These are phyloP conservation scores for Lates calcarifer DNA, from an alignment of 2,113 vertebrate species.

Conservation along the genomic window DNA sequence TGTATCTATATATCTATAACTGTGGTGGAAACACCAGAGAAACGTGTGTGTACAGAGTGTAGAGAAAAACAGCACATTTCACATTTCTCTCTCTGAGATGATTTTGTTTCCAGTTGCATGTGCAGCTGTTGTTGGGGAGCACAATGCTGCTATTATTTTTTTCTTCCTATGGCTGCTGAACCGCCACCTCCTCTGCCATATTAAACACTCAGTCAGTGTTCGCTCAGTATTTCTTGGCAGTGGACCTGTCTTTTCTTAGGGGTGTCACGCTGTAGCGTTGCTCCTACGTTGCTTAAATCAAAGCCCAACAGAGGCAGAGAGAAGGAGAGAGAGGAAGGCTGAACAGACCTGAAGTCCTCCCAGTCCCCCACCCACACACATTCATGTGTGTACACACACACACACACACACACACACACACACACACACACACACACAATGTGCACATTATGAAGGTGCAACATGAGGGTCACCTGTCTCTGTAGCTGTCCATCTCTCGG, in stretches of 20 bases:
- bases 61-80: conserved; percentile 43
- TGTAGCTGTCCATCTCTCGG: neutral
- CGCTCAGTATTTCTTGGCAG: conserved; percentile 66
- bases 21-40: conserved; percentile 31
- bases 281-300: conserved; percentile 62
- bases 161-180: conserved; percentile 45
- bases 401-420: conserved; percentile 16
- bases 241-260: conserved; percentile 55
- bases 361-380: conserved; percentile 37
- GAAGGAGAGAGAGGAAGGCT: conserved; percentile 29
- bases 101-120: conserved; percentile 28
- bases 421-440: conserved; percentile 14
- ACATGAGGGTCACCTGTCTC: conserved; percentile 34
- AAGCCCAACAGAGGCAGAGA: conserved; percentile 45
- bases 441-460: conserved; percentile 19
- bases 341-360: conserved; percentile 55
- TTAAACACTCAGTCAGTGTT: conserved; percentile 63
- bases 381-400: conserved; percentile 23
- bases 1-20: too few species aligned
- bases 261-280: conserved; percentile 47
- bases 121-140: conserved; percentile 38
- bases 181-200: conserved; percentile 50
- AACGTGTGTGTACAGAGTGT: conserved; percentile 14
- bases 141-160: conserved; percentile 44
- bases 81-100: conserved; percentile 1